Conservation (phyloP, 2,113 vertebrate species). For the Sprattus sprattus region DNA sequence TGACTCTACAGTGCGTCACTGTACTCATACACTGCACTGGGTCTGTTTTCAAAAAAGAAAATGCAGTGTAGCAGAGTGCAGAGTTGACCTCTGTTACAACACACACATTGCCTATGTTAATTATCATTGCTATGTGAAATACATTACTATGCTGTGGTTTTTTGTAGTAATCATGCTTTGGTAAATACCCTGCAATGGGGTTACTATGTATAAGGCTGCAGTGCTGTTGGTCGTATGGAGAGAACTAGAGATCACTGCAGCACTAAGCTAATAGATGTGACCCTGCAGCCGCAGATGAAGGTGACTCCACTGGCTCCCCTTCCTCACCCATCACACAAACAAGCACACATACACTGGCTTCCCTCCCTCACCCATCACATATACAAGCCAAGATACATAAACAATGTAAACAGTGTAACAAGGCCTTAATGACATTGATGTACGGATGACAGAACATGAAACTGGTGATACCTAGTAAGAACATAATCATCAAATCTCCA, state of each 20-base stretch:
- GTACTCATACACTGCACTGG: not conserved
- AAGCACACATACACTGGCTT: not conserved
- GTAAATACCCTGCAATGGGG: not conserved
- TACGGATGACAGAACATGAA: not conserved
- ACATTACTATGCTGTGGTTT: not conserved
- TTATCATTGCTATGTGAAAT: not conserved
- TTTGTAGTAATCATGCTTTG: not conserved
- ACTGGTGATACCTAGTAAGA: not conserved
- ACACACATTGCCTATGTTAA: not conserved
- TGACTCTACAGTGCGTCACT: too few species aligned
- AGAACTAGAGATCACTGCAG: not conserved
- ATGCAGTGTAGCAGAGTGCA: not conserved
- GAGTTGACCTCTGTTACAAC: not conserved
- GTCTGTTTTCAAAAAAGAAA: not conserved
- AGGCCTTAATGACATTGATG: not conserved
- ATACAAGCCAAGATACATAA: not conserved
- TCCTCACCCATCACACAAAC: conserved; percentile 22
- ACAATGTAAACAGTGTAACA: not conserved
- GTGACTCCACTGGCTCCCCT: conserved; percentile 8
- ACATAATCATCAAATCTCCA: not conserved
- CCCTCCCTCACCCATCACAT: not conserved
- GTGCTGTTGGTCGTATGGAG: not conserved
- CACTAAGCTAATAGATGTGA: not conserved
- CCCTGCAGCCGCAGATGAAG: not conserved
- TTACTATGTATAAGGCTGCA: not conserved